These are phyloP conservation scores for Salpingus planirostris DNA, from an alignment of 2,888 invertebrate species.

Conservation along the genomic window DNA sequence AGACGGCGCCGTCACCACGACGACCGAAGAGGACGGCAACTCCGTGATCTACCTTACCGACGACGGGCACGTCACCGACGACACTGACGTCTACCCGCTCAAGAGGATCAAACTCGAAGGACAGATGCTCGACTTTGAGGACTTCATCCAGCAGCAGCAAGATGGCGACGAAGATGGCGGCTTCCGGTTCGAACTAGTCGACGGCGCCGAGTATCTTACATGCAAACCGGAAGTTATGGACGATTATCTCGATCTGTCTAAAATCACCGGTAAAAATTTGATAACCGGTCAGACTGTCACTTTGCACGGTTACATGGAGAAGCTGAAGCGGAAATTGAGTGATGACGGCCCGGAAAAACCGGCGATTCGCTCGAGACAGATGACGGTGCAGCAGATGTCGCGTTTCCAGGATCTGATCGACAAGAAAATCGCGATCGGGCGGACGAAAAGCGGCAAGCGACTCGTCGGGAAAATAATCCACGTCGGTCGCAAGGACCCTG, in stretches of 20 bases:
- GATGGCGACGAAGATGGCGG: background rate
- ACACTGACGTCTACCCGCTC: conserved; percentile 15
- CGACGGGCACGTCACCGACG: conserved; percentile 7
- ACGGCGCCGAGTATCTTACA: background rate
- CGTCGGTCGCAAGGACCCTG: conserved; percentile 17
- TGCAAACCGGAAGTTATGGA: background rate
- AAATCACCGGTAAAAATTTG: conserved; percentile 24
- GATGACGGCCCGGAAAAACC: background rate
- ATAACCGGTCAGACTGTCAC: conserved; percentile 28
- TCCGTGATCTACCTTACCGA: background rate
- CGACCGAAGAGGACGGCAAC: no score
- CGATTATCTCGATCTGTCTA: conserved; percentile 13
- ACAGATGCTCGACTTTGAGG: conserved; percentile 11
- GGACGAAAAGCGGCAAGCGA: conserved; percentile 23
- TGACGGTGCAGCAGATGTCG: background rate
- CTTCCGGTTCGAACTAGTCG: background rate
- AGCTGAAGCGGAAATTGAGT: conserved; percentile 15
- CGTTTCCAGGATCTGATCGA: conserved; percentile 22
- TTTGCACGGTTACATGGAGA: conserved; percentile 24
- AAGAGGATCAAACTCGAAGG: conserved; percentile 15
- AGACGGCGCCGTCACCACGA: no score
- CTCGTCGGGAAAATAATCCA: conserved; percentile 27
- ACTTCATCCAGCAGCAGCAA: conserved; percentile 7
- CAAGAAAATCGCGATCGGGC: conserved; percentile 26
- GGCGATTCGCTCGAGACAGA: background rate